These are phyloP conservation scores for Porphyrio hochstetteri DNA, from an alignment of 2,113 vertebrate species.

Conservation along the genomic window DNA sequence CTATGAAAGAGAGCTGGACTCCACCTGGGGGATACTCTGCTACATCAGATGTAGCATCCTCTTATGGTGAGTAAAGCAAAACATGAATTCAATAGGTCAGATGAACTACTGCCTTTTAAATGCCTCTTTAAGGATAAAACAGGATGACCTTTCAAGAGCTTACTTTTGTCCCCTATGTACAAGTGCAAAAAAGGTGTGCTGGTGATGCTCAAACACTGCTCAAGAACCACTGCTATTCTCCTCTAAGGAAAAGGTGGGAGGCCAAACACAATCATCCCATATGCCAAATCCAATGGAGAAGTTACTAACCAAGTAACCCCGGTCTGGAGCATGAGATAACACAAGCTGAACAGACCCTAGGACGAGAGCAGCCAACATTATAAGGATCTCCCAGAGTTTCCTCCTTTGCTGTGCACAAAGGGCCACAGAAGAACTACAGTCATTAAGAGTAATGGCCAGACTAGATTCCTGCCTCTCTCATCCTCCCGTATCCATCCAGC, in stretches of 20 bases:
- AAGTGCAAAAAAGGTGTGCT: not conserved
- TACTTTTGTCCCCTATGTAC: not conserved
- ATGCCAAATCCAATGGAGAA: not conserved
- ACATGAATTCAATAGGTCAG: not conserved
- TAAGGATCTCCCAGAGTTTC: not conserved
- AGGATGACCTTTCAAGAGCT: not conserved
- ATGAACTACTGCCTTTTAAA: not conserved
- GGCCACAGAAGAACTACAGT: not conserved
- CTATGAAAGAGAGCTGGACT: not conserved
- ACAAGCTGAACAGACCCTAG: not conserved
- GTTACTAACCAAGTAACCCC: not conserved
- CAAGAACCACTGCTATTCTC: not conserved
- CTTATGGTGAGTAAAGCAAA: not conserved
- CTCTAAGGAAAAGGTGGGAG: not conserved
- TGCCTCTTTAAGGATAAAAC: not conserved
- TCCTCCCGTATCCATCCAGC: not conserved
- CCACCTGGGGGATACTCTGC: not conserved
- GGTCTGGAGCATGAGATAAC: not conserved
- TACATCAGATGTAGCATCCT: not conserved
- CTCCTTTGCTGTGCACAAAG: not conserved
- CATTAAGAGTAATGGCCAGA: not conserved
- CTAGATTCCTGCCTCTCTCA: not conserved
- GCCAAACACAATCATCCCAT: not conserved
- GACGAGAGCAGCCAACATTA: not conserved
- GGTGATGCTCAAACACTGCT: not conserved